Conservation (phyloP, 2,113 vertebrate species). For the Prunella fulvescens region DNA sequence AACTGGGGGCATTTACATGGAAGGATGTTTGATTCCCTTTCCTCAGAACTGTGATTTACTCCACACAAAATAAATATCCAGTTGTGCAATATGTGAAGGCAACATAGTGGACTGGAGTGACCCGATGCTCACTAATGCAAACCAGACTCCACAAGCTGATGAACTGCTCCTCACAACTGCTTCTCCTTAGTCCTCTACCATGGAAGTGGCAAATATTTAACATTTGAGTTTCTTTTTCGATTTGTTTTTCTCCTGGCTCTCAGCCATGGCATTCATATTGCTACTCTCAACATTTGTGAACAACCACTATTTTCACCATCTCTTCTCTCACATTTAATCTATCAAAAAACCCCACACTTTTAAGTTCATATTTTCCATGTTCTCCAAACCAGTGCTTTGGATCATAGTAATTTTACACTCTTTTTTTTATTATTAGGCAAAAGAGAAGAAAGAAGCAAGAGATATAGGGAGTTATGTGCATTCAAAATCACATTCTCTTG, state of each 20-base stretch:
- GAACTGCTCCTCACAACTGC: background rate
- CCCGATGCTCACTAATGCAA: background rate
- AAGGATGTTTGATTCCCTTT: background rate
- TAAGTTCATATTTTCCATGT: background rate
- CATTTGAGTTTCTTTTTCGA: background rate
- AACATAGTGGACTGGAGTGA: background rate
- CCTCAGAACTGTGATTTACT: background rate
- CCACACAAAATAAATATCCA: background rate
- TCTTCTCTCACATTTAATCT: background rate
- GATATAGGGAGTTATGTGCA: background rate
- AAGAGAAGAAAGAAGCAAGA: background rate
- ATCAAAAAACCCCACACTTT: rapidly evolving
- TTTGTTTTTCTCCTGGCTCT: background rate
- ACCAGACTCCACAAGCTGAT: background rate
- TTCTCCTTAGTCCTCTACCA: background rate
- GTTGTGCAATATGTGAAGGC: background rate
- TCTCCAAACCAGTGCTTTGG: background rate
- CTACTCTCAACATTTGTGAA: background rate
- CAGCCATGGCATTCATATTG: background rate
- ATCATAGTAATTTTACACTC: background rate
- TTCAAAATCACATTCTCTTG: background rate
- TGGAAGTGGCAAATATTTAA: background rate
- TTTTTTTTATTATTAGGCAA: background rate
- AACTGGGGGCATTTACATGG: background rate
- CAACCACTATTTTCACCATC: background rate